A percentile compares a stretch with the other conserved stretches of the same genome.
These are phyloP conservation scores for Sitobion miscanthi DNA, from an alignment of 1,140 invertebrate species.

Conservation along the genomic window DNA sequence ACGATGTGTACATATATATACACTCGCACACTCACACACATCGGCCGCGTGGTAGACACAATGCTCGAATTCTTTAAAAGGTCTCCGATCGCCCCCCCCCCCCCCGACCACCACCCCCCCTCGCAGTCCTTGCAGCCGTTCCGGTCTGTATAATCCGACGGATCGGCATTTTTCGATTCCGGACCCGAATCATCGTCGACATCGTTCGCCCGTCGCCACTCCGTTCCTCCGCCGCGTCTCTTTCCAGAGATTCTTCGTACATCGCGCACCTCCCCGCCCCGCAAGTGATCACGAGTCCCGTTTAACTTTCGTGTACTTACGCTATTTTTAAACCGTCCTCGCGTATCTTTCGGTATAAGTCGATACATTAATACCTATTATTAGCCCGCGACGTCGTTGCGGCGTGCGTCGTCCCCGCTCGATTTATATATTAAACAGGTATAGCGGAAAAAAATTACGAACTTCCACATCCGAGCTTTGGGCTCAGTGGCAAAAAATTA, in stretches of 20 bases:
- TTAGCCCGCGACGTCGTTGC: too few relatives aligned
- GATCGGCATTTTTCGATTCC: slow-evolving; percentile 16
- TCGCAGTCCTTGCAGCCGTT: neutral
- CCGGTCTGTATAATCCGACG: neutral
- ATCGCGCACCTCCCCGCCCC: neutral
- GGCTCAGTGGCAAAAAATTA: too few relatives aligned
- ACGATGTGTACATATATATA: neutral
- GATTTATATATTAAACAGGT: too few relatives aligned
- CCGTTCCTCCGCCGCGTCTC: neutral
- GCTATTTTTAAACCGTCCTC: neutral
- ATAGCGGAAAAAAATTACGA: too few relatives aligned
- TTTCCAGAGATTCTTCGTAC: neutral
- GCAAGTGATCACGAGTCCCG: neutral
- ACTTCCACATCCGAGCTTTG: too few relatives aligned
- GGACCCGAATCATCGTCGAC: slow-evolving; percentile 1
- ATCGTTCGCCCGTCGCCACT: neutral
- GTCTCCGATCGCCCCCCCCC: neutral
- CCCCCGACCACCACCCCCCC: neutral
- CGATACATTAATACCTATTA: neutral
- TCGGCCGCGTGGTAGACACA: slow-evolving; percentile 17
- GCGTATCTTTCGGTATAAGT: neutral
- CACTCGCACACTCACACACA: neutral
- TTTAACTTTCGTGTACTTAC: neutral
- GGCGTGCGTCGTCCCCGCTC: too few relatives aligned
- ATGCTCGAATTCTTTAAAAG: slow-evolving; percentile 45